These are phyloP conservation scores for Cryptosula pallasiana DNA, from an alignment of 2,888 invertebrate species.

Conservation along the genomic window DNA sequence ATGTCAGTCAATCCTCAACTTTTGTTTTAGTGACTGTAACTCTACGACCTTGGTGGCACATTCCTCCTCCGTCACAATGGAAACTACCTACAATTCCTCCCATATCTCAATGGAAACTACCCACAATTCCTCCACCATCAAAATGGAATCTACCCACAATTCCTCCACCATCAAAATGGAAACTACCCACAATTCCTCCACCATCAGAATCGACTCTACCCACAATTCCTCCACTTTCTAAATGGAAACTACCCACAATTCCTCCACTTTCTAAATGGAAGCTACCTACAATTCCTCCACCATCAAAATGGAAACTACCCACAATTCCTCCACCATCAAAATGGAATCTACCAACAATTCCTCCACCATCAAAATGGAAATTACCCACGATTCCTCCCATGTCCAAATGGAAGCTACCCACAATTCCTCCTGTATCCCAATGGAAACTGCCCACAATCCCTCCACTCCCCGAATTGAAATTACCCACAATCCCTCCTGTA, in stretches of 20 bases:
- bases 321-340: conserved; percentile 5
- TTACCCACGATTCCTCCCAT: conserved; percentile 7
- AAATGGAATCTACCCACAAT: conserved; percentile 13
- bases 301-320: background rate
- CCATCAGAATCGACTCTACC: conserved; percentile 10
- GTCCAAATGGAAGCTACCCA: conserved; percentile 7
- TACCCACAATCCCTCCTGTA: background rate
- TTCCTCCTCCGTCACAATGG: background rate
- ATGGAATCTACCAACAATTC: conserved; percentile 20
- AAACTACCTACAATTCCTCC: conserved; percentile 4
- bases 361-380: background rate
- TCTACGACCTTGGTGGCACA: background rate
- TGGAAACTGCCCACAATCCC: too few relatives aligned
- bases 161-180: conserved; percentile 19
- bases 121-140: background rate
- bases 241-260: conserved; percentile 1
- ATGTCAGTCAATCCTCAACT: too few relatives aligned
- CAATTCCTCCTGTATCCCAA: background rate
- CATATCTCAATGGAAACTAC: background rate
- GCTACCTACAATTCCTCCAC: background rate
- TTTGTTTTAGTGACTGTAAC: too few relatives aligned
- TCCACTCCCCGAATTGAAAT: conserved; percentile 2
- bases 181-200: conserved; percentile 19
- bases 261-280: conserved; percentile 15
- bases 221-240: conserved; percentile 7